Evolutionary conservation across 2,113 vertebrate genomes (phyloP).

Genomic region (Aptenodytes patagonicus): DNA sequence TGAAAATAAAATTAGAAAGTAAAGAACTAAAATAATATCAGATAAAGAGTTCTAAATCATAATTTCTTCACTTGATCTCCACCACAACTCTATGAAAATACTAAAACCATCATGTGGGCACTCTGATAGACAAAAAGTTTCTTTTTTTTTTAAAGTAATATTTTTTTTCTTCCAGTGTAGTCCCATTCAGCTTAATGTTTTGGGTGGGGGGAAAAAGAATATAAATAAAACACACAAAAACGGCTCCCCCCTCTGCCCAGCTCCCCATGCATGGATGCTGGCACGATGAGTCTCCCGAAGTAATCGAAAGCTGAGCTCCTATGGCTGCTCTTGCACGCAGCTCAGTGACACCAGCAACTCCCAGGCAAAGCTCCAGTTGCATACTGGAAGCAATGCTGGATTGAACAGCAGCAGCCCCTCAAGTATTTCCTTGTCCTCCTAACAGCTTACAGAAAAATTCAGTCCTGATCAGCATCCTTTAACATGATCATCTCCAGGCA

Average conservation of each 20-base stretch:
- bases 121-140: not conserved
- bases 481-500: not conserved
- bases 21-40: not conserved
- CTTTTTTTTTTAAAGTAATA: not conserved
- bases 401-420: not conserved
- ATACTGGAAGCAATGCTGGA: not conserved
- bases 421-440: not conserved
- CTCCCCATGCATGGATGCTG: accelerated
- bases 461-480: not conserved
- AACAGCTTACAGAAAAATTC: not conserved
- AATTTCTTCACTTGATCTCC: not conserved
- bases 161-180: not conserved
- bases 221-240: not conserved
- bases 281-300: not conserved
- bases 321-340: not conserved
- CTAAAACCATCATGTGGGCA: not conserved
- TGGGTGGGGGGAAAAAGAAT: not conserved
- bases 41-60: not conserved
- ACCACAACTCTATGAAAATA: not conserved
- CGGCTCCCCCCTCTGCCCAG: not conserved
- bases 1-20: not conserved
- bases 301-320: not conserved
- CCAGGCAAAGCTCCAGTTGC: not conserved
- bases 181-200: not conserved
- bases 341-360: not conserved